Evolutionary conservation across 1,140 invertebrate species (phyloP), one percentile per base, ranked within the genome.

Genomic region (Alviniconcha marisindica): DNA sequence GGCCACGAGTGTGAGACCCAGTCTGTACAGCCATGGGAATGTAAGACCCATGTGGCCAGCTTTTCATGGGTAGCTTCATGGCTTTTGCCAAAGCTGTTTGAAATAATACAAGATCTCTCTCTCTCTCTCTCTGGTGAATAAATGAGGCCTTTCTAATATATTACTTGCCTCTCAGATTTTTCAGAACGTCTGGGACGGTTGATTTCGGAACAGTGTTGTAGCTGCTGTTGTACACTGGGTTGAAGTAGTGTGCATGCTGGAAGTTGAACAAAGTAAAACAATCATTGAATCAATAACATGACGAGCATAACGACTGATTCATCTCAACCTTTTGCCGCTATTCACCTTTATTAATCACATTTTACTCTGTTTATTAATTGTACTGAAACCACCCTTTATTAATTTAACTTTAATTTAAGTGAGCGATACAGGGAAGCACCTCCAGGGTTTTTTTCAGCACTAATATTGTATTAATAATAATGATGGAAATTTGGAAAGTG

Each of bases 231-330:
- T 91, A 91, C 21, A 86, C 88, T 40, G 89, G 83, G 15, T 90
- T 85, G 85, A 90, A 92, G 81, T 91, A 92, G 79, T 92, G 91
- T 42, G 86, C 87, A 83, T 90, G 81, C 91, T 92, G 85, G 51
- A 86, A 87, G 77, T 56, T 84, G 74, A 73, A 84, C 74, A 77
- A 77, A 33, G 38, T 38, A 85, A 38, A 14, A 66, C 3, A 38
- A n/a, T 80, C 15, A 31, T 71, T 21, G 36, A 40, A 71, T n/a
- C n/a, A 5, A 71, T 71, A 31, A 18, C 63, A 3, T 2, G n/a
- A 15, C 12, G 48, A 15, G 48, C 21, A 1, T 21, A 1, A 0
- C 21, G 48, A 21, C 21, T 7, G 7, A 51, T 21, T 51, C 7
- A 51, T 12, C 7, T 21, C 7, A 51, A 51, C 48, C 12, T 51